A percentile compares a stretch with the other conserved stretches of the same genome.
These are phyloP conservation scores for Amorpha juglandis DNA, from an alignment of 2,888 invertebrate genomes.

Conservation along the genomic window DNA sequence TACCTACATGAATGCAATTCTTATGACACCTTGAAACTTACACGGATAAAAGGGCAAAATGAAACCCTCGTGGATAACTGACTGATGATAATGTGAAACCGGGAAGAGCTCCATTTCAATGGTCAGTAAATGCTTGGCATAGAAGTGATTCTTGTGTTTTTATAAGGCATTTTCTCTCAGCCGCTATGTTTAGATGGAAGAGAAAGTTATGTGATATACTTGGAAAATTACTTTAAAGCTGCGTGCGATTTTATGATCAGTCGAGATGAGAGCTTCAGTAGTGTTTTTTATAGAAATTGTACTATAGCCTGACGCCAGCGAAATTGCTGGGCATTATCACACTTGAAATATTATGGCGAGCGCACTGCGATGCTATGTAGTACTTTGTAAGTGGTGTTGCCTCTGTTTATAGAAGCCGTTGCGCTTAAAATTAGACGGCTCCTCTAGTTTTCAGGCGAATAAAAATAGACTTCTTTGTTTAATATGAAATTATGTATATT, in stretches of 20 bases:
- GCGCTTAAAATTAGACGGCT: no score
- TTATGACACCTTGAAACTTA: conserved; percentile 47
- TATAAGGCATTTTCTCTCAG: conserved; percentile 24
- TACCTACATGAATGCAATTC: conserved; percentile 58
- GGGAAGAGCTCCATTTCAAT: conserved; percentile 28
- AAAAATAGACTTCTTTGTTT: no score
- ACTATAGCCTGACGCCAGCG: no score
- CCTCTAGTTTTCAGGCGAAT: no score
- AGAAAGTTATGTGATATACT: conserved; percentile 16
- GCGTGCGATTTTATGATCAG: conserved; percentile 5
- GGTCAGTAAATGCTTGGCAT: conserved; percentile 24
- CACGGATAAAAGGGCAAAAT: conserved; percentile 40
- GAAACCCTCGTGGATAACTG: not conserved
- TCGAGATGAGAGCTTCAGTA: not conserved
- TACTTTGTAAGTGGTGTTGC: no score
- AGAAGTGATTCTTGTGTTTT: conserved; percentile 27
- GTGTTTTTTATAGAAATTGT: not conserved
- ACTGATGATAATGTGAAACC: conserved; percentile 31
- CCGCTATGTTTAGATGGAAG: conserved; percentile 15
- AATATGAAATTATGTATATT: no score
- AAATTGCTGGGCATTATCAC: no score
- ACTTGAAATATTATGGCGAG: no score
- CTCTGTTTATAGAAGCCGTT: no score
- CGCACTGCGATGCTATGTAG: no score
- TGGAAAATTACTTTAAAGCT: conserved; percentile 13